Percentiles rank a stretch among this genome's conserved stretches.
Conservation (phyloP, 2,113 vertebrate species). For the Mus spicilegus region DNA sequence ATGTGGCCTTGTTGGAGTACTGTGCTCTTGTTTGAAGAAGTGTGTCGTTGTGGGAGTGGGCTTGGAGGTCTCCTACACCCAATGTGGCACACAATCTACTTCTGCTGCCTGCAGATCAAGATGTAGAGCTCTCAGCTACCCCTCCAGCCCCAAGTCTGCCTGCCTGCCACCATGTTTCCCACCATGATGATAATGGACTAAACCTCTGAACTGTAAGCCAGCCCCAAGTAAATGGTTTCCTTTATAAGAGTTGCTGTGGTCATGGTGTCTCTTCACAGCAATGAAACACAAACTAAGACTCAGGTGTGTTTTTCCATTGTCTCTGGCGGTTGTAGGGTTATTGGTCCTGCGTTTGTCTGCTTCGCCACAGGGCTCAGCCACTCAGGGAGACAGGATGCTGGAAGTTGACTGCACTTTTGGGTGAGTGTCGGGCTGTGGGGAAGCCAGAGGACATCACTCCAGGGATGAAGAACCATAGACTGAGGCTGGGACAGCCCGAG, state of each 20-base stretch:
- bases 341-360: too few species aligned
- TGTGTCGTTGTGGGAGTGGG: neutral
- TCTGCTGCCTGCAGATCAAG: neutral
- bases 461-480: too few species aligned
- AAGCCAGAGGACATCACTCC: too few species aligned
- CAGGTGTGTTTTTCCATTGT: too few species aligned
- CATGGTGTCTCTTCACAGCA: neutral
- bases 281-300: neutral
- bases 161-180: neutral
- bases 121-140: too few species aligned
- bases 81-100: neutral
- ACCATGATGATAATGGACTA: neutral
- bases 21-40: neutral
- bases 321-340: too few species aligned
- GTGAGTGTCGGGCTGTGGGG: too few species aligned
- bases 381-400: too few species aligned
- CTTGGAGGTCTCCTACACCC: neutral
- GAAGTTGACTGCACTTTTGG: too few species aligned
- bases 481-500: too few species aligned
- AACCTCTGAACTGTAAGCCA: neutral
- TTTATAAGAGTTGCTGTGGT: neutral
- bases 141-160: neutral
- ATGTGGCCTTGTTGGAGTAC: neutral
- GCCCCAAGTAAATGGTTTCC: neutral
- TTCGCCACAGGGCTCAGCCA: too few species aligned